These are phyloP conservation scores for Galleria mellonella DNA, from an alignment of 1,140 invertebrate species.

Conservation along the genomic window DNA sequence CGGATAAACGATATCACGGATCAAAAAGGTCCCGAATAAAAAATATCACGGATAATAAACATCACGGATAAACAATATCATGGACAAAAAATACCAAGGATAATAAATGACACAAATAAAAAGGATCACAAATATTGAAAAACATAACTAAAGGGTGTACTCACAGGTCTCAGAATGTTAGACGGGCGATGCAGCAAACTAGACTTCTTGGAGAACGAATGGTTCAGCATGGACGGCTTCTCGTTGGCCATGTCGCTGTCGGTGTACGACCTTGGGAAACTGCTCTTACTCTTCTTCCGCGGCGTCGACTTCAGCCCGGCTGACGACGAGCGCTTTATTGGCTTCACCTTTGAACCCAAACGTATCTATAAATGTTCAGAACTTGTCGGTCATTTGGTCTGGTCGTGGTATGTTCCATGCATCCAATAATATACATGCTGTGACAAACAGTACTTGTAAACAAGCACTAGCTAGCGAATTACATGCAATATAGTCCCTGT, in stretches of 20 bases:
- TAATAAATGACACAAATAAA: too few relatives aligned
- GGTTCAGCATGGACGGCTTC: slow-evolving; percentile 72
- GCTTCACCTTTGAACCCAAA: slow-evolving; percentile 67
- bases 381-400: neutral
- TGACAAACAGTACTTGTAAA: too few relatives aligned
- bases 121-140: too few relatives aligned
- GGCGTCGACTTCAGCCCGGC: slow-evolving; percentile 37
- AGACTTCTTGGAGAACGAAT: slow-evolving; percentile 75
- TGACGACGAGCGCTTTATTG: slow-evolving; percentile 53
- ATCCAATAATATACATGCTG: too few relatives aligned
- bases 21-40: too few relatives aligned
- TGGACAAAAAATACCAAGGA: too few relatives aligned
- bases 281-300: slow-evolving; percentile 51
- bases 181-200: slow-evolving; percentile 79
- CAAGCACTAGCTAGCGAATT: too few relatives aligned
- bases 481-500: too few relatives aligned
- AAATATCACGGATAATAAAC: too few relatives aligned
- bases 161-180: slow-evolving; percentile 81
- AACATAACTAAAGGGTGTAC: slow-evolving; percentile 27
- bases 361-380: slow-evolving; percentile 64
- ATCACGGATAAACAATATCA: too few relatives aligned
- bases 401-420: too few relatives aligned
- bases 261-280: slow-evolving; percentile 28
- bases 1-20: too few relatives aligned
- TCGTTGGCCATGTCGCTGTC: slow-evolving; percentile 46